Evolutionary conservation across 2,113 vertebrate genomes (phyloP).

Genomic region (Pachycephala philippinensis): DNA sequence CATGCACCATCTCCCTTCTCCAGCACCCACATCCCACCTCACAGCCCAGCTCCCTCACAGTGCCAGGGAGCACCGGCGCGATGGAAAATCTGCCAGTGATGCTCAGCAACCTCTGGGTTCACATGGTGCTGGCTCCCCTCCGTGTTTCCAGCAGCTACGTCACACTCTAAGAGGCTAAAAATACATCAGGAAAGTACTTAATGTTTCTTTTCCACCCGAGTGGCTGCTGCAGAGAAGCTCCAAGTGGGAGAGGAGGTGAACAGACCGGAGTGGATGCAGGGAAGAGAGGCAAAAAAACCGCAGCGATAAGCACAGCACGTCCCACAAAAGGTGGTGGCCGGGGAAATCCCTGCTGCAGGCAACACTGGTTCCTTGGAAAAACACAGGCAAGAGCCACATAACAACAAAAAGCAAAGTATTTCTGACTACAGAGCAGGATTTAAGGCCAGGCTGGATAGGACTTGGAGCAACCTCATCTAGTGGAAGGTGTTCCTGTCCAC

Average conservation of each 20-base stretch:
- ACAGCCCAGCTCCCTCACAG: accelerated
- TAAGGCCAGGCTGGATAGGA: not conserved
- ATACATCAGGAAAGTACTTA: slow-evolving; percentile 35
- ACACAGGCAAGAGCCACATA: not conserved
- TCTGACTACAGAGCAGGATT: not conserved
- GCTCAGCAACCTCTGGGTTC: not conserved
- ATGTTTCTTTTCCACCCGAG: not conserved
- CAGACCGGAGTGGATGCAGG: not conserved
- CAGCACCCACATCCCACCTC: not conserved
- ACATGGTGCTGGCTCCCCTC: slow-evolving; percentile 4
- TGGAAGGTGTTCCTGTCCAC: not conserved
- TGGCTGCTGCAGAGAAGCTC: not conserved
- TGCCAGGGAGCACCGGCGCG: not conserved
- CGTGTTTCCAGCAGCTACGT: slow-evolving; percentile 28
- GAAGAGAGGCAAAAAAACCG: not conserved
- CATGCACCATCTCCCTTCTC: not conserved
- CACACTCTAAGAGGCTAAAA: slow-evolving; percentile 36
- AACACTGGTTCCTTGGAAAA: not conserved
- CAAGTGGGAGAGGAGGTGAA: not conserved
- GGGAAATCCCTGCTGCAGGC: not conserved
- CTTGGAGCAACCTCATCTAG: not conserved
- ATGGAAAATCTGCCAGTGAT: not conserved
- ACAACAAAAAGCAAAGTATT: not conserved
- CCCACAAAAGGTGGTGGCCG: accelerated
- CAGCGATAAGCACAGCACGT: not conserved